Evolutionary conservation across 2,797 vertebrate species (phyloP), one percentile per base, ranked within the genome.

Genomic region (Melanogrammus aeglefinus): DNA sequence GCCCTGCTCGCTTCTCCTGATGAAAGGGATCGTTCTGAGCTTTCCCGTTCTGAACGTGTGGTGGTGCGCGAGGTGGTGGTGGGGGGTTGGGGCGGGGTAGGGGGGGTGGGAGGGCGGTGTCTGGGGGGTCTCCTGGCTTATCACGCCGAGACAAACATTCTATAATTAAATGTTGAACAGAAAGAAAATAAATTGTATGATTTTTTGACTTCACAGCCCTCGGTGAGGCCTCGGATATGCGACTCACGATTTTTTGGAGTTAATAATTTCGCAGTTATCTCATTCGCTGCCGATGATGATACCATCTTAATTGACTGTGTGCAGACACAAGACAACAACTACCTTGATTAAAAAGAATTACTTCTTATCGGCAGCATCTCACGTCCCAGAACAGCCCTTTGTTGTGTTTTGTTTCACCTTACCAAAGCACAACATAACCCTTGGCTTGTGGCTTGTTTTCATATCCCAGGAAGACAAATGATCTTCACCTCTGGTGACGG

Each of bases 21-120:
- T 90, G 85, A 90, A 90, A 90, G 83, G 84, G 88, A 84, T 86
- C 51, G 80, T 84, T 85, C 75, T 76, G 71, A 80, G 77, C 80
- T 83, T 76, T 27, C 76, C 77, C 73, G 69, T 77, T 86, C 78
- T 69, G 57, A 33, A 44, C 36, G 36, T 8, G 63, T 10, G 24
- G n/a, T 21, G 24, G n/a, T 21, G 47, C 47, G n/a, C n/a, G 2
- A 63, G 57, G 57, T 1, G 57, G 57, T 7, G 57, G n/a, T n/a
- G 16, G 18, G 57, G n/a, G n/a, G 63, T n/a, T n/a, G 63, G 1
- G n/a, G 51, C 0, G 51, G 9, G 57, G 57, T 21, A 1, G 4
- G 47, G 18, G 57, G 7, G 8, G 63, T 1, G 6, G 57, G n/a
- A 4, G 63, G 7, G 21, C 57, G 21, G 57, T 24, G 57, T 63